Evolutionary conservation across 1,140 invertebrate genomes (phyloP), one percentile per base, ranked within the genome.

Genomic region (Ceratosolen fusciceps): DNA sequence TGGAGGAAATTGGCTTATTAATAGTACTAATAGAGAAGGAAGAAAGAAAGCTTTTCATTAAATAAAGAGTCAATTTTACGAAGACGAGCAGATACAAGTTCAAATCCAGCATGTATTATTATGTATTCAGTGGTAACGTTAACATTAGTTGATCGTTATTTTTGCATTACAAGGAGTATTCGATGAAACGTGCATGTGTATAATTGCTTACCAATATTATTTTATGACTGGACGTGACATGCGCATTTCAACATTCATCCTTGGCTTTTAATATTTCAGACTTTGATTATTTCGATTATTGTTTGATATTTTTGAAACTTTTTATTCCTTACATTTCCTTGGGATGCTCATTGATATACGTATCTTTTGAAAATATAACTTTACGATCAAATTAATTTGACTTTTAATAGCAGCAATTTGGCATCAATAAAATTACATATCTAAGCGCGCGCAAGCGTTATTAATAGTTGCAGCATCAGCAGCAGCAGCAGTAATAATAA

Each of bases 1-100:
- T 73, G 74, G 29, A 79, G 67, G 24, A 73, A 78, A 67, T 34
- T 26, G 54, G 70, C 78, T 60, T 62, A 39, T 75, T 73, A n/a
- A 74, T 29, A 65, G 29, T 34, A 68, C n/a, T 29, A 31, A 49
- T 10, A 60, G 21, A 29, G 5, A 43, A 24, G 26, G 43, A 49
- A 72, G n/a, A 78, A 26, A 70, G 60, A 31, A 74, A 37, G 54
- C 14, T 29, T 29, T 71, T 71, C 62, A 74, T 75, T 80, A 80
- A 60, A 26, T 24, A 60, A 31, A 65, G 29, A 10, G n/a, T n/a
- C n/a, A n/a, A n/a, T n/a, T 19, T 19, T 72, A 72, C 16, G 34
- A 7, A n/a, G n/a, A n/a, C n/a, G n/a, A n/a, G n/a, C n/a, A n/a
- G n/a, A n/a, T n/a, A n/a, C n/a, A n/a, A n/a, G n/a, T n/a, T n/a